These are phyloP conservation scores for Synchiropus splendidus DNA, from an alignment of 2,113 vertebrate genomes.

Conservation along the genomic window DNA sequence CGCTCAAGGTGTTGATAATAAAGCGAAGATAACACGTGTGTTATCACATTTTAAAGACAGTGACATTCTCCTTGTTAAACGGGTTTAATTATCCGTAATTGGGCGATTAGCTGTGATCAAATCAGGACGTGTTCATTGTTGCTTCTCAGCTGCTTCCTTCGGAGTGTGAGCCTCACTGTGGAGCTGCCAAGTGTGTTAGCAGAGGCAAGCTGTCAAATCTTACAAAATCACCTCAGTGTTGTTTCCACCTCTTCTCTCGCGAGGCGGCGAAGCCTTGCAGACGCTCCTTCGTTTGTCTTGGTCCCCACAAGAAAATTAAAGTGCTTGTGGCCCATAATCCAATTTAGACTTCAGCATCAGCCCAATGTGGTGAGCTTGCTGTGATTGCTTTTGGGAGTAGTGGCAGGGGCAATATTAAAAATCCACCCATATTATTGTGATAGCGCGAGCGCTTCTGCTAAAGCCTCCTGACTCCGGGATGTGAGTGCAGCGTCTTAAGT, in stretches of 20 bases:
- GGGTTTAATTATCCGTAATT: constrained; percentile 28
- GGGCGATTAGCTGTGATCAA: constrained; percentile 35
- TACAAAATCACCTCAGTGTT: too few relatives aligned
- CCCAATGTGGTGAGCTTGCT: constrained; percentile 27
- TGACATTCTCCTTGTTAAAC: constrained; percentile 8
- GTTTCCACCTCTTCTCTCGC: constrained; percentile 4
- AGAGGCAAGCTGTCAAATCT: too few relatives aligned
- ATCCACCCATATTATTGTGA: constrained; percentile 55
- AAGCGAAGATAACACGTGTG: constrained; percentile 8
- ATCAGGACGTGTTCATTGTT: constrained; percentile 27
- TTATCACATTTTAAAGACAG: constrained; percentile 22
- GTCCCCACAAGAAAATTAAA: constrained; percentile 65
- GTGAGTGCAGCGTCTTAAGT: constrained; percentile 52
- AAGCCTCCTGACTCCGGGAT: constrained; percentile 49
- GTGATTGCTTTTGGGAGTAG: constrained; percentile 65
- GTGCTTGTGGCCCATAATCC: constrained; percentile 69
- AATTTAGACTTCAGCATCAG: constrained; percentile 53
- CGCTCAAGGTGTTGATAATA: constrained; percentile 18
- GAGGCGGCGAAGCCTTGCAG: constrained; percentile 47
- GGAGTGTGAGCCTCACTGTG: too few relatives aligned
- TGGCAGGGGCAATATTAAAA: constrained; percentile 64
- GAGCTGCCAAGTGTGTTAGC: too few relatives aligned
- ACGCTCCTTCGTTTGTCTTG: constrained; percentile 47
- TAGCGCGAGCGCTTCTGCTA: constrained; percentile 43
- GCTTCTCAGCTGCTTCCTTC: not conserved